phyloP scores from a whole-genome alignment of 2,797 vertebrate genomes.

The Limosa lapponica region DNA sequence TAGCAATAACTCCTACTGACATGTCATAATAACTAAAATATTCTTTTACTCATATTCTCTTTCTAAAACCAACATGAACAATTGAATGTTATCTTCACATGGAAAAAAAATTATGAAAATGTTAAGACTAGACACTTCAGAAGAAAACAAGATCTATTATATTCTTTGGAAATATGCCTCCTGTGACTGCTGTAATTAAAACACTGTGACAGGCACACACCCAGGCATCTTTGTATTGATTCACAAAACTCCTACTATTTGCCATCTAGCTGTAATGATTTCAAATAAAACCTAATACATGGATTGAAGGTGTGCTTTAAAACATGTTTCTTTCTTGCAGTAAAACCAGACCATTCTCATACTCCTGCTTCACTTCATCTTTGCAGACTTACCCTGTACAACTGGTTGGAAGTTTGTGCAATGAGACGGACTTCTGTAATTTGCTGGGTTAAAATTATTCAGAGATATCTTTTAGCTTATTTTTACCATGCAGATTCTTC shows the following conservation, averaged over 20 bases:
- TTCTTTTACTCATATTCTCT: not conserved
- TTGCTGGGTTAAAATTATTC: not conserved
- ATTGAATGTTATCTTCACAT: not conserved
- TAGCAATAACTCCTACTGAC: not conserved
- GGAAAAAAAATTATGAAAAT: not conserved
- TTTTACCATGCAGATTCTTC: not conserved
- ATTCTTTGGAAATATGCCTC: not conserved
- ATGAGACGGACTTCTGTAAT: not conserved
- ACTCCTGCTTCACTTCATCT: not conserved
- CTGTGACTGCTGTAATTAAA: not conserved
- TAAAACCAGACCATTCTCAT: not conserved
- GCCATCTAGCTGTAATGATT: not conserved
- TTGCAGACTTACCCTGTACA: not conserved
- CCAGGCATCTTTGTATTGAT: not conserved
- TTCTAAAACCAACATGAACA: not conserved
- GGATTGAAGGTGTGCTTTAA: not conserved
- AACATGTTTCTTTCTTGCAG: not conserved
- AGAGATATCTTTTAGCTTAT: not conserved
- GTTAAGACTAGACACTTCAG: not conserved
- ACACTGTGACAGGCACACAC: not conserved
- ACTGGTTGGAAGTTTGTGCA: not conserved
- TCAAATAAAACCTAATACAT: not conserved
- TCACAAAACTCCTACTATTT: not conserved
- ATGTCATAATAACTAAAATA: not conserved
- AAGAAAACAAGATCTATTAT: not conserved